Conservation (phyloP, 1,140 invertebrate genomes). For the Achroia grisella region DNA sequence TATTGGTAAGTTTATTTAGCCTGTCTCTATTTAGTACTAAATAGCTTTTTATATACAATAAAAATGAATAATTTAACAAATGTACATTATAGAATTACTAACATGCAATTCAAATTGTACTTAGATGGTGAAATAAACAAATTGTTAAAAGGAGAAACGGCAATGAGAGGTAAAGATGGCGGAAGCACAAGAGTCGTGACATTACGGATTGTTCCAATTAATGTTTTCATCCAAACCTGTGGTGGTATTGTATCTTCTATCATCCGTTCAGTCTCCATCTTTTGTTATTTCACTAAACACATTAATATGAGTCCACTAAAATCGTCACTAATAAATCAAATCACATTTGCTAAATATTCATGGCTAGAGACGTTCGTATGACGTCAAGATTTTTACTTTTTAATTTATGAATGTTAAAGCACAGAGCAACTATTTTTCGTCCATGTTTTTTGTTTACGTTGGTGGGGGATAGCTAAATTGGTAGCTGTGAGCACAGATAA, state of each 20-base stretch:
- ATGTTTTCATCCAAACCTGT: constrained; percentile 47
- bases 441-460: too few relatives aligned
- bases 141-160: constrained; percentile 25
- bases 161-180: constrained; percentile 58
- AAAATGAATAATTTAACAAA: not conserved
- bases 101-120: too few relatives aligned
- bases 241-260: constrained; percentile 64
- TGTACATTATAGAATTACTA: not conserved
- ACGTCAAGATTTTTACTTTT: constrained; percentile 53
- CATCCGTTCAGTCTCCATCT: constrained; percentile 70
- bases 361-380: constrained; percentile 40
- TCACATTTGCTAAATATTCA: constrained; percentile 55
- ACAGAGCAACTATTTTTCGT: too few relatives aligned
- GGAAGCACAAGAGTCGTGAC: constrained; percentile 56
- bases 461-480: too few relatives aligned
- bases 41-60: too few relatives aligned
- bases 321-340: constrained; percentile 52
- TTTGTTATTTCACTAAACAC: constrained; percentile 62
- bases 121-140: constrained; percentile 24
- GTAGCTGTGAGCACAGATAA: too few relatives aligned
- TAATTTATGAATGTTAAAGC: not conserved
- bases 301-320: constrained; percentile 59
- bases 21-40: too few relatives aligned
- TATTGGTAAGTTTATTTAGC: too few relatives aligned
- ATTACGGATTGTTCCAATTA: constrained; percentile 55